phyloP scores from a whole-genome alignment of 2,888 invertebrate genomes.

The Apodemia mormo region DNA sequence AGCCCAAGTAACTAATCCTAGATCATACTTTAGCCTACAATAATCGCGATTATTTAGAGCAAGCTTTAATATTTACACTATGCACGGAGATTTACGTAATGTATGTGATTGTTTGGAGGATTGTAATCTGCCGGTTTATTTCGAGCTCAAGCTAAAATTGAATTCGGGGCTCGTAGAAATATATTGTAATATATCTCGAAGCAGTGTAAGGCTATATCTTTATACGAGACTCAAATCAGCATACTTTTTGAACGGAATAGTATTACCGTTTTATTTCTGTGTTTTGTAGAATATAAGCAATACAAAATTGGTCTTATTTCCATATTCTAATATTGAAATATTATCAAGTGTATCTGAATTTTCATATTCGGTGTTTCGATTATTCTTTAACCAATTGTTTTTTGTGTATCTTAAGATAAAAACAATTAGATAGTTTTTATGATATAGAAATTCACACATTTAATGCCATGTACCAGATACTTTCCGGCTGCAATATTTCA shows the following conservation, averaged over 20 bases:
- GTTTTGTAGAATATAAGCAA: neutral
- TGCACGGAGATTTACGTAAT: conserved; percentile 13
- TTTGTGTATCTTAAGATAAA: no score
- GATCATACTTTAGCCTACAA: conserved; percentile 4
- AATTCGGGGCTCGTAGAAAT: conserved; percentile 2
- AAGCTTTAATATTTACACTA: conserved; percentile 10
- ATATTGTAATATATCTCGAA: conserved; percentile 11
- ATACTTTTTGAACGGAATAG: neutral
- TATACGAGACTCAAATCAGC: conserved; percentile 10
- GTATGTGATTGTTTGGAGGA: conserved; percentile 13
- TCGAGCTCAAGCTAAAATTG: conserved; percentile 10
- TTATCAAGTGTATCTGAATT: no score
- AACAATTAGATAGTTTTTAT: no score
- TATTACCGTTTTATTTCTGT: neutral
- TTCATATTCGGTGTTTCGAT: no score
- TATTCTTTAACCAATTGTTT: no score
- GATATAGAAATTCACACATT: no score
- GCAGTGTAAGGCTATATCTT: conserved; percentile 1
- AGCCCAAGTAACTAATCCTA: neutral
- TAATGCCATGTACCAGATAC: no score
- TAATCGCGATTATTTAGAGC: conserved; percentile 9
- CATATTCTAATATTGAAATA: no score
- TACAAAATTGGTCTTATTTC: no score
- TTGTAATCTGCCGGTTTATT: conserved; percentile 14
- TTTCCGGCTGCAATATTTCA: no score